Base-by-base conservation (phyloP, 1,140 invertebrate species). In the Mizuhopecten yessoensis region DNA sequence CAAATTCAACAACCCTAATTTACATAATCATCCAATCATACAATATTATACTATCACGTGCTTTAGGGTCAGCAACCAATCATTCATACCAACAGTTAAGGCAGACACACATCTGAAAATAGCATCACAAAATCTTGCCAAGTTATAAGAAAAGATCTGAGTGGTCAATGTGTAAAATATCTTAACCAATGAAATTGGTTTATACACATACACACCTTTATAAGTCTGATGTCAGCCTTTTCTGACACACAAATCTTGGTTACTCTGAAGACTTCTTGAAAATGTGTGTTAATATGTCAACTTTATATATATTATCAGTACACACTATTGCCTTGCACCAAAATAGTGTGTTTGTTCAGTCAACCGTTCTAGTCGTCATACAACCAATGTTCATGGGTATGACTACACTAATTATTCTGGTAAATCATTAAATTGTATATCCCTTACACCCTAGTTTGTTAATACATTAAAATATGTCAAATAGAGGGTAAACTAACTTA, bases 21-120 rank as follows among this genome's bases (percentile, higher is more conserved):
- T 75, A 75, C 57, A n/a, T n/a, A n/a, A n/a, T n/a, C n/a, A 75
- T 29, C 57, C 57, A 75, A 29, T 75, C 57, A 13, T 75, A 75
- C 57, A 75, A 75, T n/a, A 29, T n/a, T n/a, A n/a, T n/a, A n/a
- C n/a, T 75, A 75, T 75, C 57, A 75, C 57, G 57, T 75, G 57
- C 57, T 29, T n/a, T 29, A 75, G n/a, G 57, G 57, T 75, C 57
- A 75, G 57, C 57, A 75, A 29, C n/a, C 57, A 29, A 75, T 11
- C 57, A 75, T 75, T 75, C n/a, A 29, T 75, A 23, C 57, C 15
- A 75, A 75, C 57, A 75, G n/a, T n/a, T 75, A 75, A 75, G 57
- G 57, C 57, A 75, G 57, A 75, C 57, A 75, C 57, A 75, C 57
- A 29, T 29, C 29, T 29, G 57, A 75, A 75, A 75, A 75, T 75